A percentile compares a stretch with the other conserved stretches of the same genome.
Evolutionary conservation across 2,113 vertebrate species (phyloP).

Genomic region (Sander lucioperca): DNA sequence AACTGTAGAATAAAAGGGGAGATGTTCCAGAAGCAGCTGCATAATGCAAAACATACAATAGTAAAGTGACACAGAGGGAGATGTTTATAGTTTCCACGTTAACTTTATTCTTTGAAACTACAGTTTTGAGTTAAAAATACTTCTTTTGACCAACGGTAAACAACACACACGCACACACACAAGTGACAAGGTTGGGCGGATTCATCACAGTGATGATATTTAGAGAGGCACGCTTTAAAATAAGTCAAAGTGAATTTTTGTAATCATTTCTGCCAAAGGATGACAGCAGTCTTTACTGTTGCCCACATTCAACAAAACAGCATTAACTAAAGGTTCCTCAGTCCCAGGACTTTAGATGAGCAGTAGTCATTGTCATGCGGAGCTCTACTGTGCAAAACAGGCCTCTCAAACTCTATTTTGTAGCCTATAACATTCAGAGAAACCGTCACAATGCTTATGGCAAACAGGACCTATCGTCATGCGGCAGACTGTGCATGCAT

Average conservation of each 20-base stretch:
- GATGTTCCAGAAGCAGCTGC: neutral
- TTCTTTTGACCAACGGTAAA: conserved; percentile 11
- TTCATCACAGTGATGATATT: conserved; percentile 54
- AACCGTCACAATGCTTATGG: conserved; percentile 1
- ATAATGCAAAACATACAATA: neutral
- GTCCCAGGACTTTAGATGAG: conserved; percentile 26
- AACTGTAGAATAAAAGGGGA: neutral
- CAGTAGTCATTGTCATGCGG: conserved; percentile 37
- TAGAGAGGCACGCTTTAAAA: conserved; percentile 45
- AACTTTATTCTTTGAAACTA: conserved; percentile 65
- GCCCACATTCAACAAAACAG: conserved; percentile 30
- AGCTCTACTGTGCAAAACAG: neutral
- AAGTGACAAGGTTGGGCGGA: neutral
- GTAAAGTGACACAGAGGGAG: neutral
- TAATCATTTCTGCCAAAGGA: conserved; percentile 18
- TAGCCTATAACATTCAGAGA: conserved; percentile 35
- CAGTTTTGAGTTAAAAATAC: conserved; percentile 59
- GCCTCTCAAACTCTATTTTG: conserved; percentile 28
- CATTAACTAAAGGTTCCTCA: conserved; percentile 12
- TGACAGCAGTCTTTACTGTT: conserved; percentile 27
- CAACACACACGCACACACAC: conserved; percentile 7
- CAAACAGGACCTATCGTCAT: conserved; percentile 40
- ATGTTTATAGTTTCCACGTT: neutral
- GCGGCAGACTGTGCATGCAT: conserved; percentile 43
- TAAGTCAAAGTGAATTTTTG: conserved; percentile 25